Evolutionary conservation across 2,888 invertebrate species (phyloP).

Genomic region (Pseudococcus longispinus): DNA sequence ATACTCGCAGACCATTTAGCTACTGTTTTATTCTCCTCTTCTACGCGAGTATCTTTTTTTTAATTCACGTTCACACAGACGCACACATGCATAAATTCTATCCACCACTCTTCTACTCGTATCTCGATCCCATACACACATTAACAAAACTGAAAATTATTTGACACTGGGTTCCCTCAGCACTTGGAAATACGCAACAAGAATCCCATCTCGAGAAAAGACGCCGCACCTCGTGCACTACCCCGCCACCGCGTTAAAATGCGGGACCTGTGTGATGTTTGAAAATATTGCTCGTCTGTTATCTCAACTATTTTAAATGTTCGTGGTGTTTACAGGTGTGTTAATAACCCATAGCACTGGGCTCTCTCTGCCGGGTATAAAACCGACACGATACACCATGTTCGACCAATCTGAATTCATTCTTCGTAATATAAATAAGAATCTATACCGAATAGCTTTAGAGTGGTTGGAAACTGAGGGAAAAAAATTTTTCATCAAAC

Average conservation of each 20-base stretch:
- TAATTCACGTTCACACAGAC: background rate
- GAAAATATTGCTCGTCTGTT: constrained; percentile 49
- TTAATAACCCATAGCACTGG: constrained; percentile 39
- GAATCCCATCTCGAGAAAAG: background rate
- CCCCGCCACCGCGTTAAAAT: background rate
- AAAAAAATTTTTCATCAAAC: background rate
- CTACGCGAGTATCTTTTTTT: background rate
- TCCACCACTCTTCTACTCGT: background rate
- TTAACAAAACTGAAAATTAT: background rate
- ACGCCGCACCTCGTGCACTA: background rate
- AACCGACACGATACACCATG: constrained; percentile 20
- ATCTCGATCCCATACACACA: background rate
- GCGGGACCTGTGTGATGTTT: constrained; percentile 29
- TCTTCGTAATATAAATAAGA: background rate
- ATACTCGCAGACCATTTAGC: background rate
- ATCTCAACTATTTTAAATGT: constrained; percentile 51
- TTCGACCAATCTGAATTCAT: constrained; percentile 13
- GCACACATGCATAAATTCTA: background rate
- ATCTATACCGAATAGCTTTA: background rate
- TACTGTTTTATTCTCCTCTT: background rate
- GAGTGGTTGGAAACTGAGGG: background rate
- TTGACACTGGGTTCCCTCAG: constrained; percentile 4
- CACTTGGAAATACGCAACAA: background rate
- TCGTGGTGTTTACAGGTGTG: constrained; percentile 43
- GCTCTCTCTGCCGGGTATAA: background rate